These are phyloP conservation scores for Momotus momota DNA, from an alignment of 2,797 vertebrate genomes.

Conservation along the genomic window DNA sequence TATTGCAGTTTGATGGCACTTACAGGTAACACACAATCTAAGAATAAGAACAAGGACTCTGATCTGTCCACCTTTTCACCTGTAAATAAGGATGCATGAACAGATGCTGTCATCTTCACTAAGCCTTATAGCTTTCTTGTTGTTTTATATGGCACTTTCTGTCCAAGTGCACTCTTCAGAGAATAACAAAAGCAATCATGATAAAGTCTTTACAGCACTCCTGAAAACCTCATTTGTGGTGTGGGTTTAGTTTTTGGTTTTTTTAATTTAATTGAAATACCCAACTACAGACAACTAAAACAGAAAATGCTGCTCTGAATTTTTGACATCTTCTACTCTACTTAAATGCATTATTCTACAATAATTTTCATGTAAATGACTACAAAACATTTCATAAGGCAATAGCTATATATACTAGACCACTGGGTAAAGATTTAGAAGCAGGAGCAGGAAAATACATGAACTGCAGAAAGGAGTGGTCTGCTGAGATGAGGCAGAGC, in stretches of 20 bases:
- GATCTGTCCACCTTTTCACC: background rate
- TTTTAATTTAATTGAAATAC: background rate
- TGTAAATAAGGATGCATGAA: background rate
- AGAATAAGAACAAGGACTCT: background rate
- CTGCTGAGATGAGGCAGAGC: background rate
- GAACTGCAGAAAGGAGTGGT: background rate
- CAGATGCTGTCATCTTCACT: background rate
- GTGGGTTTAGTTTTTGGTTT: background rate
- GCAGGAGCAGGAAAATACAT: background rate
- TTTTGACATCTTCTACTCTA: background rate
- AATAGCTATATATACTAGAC: background rate
- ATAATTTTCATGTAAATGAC: background rate
- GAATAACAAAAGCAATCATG: background rate
- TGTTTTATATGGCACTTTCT: background rate
- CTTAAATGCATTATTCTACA: background rate
- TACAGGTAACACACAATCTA: fast-evolving
- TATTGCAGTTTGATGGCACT: background rate
- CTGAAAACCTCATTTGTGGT: background rate
- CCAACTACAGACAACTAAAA: background rate
- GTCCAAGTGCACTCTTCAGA: background rate
- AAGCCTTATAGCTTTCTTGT: background rate
- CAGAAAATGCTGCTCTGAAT: background rate
- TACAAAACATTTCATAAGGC: background rate
- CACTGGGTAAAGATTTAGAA: background rate
- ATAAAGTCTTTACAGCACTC: background rate